Conservation (phyloP, 1,140 invertebrate species). For the Aphaenogaster ashmeadi region DNA sequence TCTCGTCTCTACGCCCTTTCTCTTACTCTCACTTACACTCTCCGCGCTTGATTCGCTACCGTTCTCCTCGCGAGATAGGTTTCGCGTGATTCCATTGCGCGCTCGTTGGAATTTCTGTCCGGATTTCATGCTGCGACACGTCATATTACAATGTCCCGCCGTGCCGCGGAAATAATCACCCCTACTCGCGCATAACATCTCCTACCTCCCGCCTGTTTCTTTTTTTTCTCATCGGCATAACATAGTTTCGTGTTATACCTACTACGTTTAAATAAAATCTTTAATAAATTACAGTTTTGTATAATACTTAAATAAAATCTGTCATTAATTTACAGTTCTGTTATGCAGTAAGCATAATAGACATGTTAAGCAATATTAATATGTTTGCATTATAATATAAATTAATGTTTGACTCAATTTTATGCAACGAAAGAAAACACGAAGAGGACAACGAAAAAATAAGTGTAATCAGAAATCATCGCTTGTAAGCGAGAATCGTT, state of each 20-base stretch:
- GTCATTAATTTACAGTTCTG: slow-evolving; percentile 13
- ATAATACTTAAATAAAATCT: background rate
- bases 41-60: slow-evolving; percentile 71
- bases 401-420: slow-evolving; percentile 54
- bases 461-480: slow-evolving; percentile 76
- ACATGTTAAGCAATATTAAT: background rate
- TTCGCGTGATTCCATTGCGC: slow-evolving; percentile 80
- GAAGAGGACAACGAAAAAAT: background rate
- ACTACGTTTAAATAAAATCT: slow-evolving; percentile 24
- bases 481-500: slow-evolving; percentile 75
- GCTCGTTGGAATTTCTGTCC: slow-evolving; percentile 76
- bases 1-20: slow-evolving; percentile 25
- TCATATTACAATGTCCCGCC: slow-evolving; percentile 79
- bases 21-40: slow-evolving; percentile 49
- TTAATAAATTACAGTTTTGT: background rate
- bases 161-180: slow-evolving; percentile 63
- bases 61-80: slow-evolving; percentile 73
- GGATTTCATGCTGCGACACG: slow-evolving; percentile 81
- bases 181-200: slow-evolving; percentile 17
- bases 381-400: slow-evolving; percentile 8
- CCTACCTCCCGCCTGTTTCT: background rate
- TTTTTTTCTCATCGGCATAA: slow-evolving; percentile 29
- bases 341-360: background rate
- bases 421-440: slow-evolving; percentile 40
- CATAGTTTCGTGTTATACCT: background rate